Base-by-base conservation (phyloP, 1,140 invertebrate species). In the Rhagoletis zephyria region DNA sequence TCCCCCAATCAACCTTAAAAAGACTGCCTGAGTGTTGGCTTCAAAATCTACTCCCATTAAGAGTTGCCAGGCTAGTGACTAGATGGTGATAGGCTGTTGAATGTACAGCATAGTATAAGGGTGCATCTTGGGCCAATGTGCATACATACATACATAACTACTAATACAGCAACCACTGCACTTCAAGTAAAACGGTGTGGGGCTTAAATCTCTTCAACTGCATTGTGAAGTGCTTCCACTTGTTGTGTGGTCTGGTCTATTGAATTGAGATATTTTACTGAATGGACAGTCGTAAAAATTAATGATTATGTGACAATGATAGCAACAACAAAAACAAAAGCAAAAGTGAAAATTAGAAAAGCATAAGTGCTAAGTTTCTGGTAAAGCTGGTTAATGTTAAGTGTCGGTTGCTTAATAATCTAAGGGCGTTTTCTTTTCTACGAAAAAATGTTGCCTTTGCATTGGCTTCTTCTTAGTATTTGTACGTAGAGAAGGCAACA, bases 261-360 rank as follows among this genome's bases (percentile, higher is more conserved):
- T 51, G 16, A 56, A 81, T 81, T 56, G 45, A 81, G 74, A 14
- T 56, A 56, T 56, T 81, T 81, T 59, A 56, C 48, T 56, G 48
- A 81, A 56, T 81, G 74, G 14, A 81, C 7, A 19, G 48, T 59
- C 74, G 74, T 81, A 81, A 81, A 81, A 81, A 56, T 81, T 81
- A 56, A 81, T 56, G 74, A 56, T 81, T 81, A 81, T 81, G 45
- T 12, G 48, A 1, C 74, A 81, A 81, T 56, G 48, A 48, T n/a
- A 56, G 45, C 16, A 48, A 30, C 19, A 67, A 30, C 6, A 65
- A 9, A 19, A 67, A 67, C 64, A 67, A 67, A 67, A 63, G 40
- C 12, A 48, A 14, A 16, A 1, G 6, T 5, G 10, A 74, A 30
- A 30, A 30, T 30, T 10, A 67, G 40, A 30, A 4, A 40, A n/a